Conservation (phyloP, 2,888 invertebrate species). For the Hypomecis punctinalis region DNA sequence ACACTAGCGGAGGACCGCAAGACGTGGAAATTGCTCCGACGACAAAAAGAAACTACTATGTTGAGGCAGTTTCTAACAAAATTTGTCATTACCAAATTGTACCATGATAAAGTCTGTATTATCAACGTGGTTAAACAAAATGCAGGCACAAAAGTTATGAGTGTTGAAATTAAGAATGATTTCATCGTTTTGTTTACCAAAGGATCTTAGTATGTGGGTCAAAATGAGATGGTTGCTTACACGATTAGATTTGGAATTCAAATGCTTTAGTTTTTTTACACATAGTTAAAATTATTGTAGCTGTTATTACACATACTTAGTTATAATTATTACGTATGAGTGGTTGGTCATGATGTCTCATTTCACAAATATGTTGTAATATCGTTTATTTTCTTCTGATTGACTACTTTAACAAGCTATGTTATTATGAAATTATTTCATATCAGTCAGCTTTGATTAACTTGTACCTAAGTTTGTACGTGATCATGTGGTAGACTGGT, state of each 20-base stretch:
- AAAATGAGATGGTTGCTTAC: constrained; percentile 14
- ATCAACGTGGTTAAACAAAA: constrained; percentile 67
- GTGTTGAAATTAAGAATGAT: constrained; percentile 59
- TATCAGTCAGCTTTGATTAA: not conserved
- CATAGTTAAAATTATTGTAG: not conserved
- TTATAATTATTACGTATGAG: no score
- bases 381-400: not conserved
- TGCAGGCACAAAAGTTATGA: constrained; percentile 54
- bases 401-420: not conserved
- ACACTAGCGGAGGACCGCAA: no score
- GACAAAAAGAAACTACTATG: constrained; percentile 40
- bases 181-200: constrained; percentile 59
- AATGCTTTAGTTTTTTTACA: not conserved
- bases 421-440: not conserved
- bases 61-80: constrained; percentile 52
- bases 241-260: not conserved
- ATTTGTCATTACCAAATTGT: constrained; percentile 63
- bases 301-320: no score
- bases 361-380: not conserved
- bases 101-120: constrained; percentile 72
- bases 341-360: not conserved
- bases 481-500: no score
- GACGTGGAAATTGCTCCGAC: no score
- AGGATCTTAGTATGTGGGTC: constrained; percentile 62
- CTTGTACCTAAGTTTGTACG: not conserved